These are phyloP conservation scores for Hiodon alosoides DNA, from an alignment of 2,113 vertebrate species.

Conservation along the genomic window DNA sequence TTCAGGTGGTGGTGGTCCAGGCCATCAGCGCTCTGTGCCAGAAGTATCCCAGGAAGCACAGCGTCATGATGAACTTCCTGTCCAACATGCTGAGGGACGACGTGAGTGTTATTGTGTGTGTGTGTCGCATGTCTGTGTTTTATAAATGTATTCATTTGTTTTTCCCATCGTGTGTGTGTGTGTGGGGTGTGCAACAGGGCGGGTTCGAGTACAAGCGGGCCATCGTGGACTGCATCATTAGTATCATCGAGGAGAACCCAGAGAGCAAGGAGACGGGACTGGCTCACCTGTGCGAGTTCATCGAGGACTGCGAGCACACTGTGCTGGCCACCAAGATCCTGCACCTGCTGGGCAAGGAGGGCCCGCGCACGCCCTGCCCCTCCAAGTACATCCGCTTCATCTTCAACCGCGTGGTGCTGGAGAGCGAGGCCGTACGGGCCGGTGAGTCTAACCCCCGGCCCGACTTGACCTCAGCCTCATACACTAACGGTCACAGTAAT, in stretches of 20 bases:
- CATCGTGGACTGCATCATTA: slow-evolving; percentile 95
- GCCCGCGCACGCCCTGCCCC: slow-evolving; percentile 79
- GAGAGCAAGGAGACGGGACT: slow-evolving; percentile 92
- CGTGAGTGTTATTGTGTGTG: slow-evolving; percentile 57
- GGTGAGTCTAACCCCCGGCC: slow-evolving; percentile 67
- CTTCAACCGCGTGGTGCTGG: slow-evolving; percentile 94
- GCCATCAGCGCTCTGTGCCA: slow-evolving; percentile 96
- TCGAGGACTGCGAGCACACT: slow-evolving; percentile 96
- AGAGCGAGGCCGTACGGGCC: slow-evolving; percentile 91
- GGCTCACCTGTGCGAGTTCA: slow-evolving; percentile 96
- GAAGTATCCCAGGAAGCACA: slow-evolving; percentile 95
- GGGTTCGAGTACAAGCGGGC: slow-evolving; percentile 98
- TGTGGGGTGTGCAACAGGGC: slow-evolving; percentile 61
- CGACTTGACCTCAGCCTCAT: neutral
- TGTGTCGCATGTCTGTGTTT: neutral
- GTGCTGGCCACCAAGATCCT: slow-evolving; percentile 96
- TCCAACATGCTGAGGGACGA: slow-evolving; percentile 98
- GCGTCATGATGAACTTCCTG: slow-evolving; percentile 97
- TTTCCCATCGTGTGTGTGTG: neutral
- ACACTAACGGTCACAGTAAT: neutral
- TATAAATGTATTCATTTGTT: neutral
- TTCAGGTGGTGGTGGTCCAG: slow-evolving; percentile 96
- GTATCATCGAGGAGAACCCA: slow-evolving; percentile 93
- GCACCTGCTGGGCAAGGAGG: slow-evolving; percentile 91
- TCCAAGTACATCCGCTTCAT: slow-evolving; percentile 99